Percentiles rank a stretch among this genome's conserved stretches.
Evolutionary conservation across 2,113 vertebrate species (phyloP).

Genomic region (Taxidea taxus): DNA sequence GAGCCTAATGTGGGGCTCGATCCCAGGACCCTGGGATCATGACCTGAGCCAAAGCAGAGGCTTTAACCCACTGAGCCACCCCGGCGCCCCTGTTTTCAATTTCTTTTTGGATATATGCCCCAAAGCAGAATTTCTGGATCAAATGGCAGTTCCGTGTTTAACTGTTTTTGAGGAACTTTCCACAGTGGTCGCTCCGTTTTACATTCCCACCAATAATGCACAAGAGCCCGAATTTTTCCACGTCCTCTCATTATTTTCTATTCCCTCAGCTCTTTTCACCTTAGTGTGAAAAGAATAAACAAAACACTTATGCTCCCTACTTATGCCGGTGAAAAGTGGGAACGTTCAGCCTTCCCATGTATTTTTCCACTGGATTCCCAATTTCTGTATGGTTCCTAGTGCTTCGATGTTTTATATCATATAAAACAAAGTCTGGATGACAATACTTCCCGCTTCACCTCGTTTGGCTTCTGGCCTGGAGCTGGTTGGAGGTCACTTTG

Average conservation of each 20-base stretch:
- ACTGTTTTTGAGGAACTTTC: not conserved
- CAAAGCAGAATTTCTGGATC: not conserved
- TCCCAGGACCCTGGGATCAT: no score
- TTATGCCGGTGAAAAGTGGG: not conserved
- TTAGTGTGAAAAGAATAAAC: no score
- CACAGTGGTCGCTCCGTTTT: not conserved
- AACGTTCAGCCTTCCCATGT: not conserved
- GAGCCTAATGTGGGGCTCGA: no score
- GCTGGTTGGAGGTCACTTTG: not conserved
- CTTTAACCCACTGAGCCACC: no score
- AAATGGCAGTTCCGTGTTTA: not conserved
- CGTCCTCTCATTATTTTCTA: not conserved
- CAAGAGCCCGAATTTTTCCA: not conserved
- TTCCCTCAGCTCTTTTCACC: not conserved
- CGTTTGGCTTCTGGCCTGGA: not conserved
- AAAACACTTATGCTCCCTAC: not conserved
- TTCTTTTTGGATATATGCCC: no score
- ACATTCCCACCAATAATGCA: not conserved
- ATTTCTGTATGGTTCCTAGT: not conserved
- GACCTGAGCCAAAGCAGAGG: no score
- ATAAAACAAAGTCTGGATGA: constrained; percentile 16
- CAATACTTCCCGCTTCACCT: not conserved
- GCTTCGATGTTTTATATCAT: constrained; percentile 1
- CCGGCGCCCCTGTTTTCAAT: no score
- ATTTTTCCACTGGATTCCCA: not conserved